A percentile compares a stretch with the other conserved stretches of the same genome.
Conservation (phyloP, 2,888 invertebrate species). For the Punctoribates punctum region DNA sequence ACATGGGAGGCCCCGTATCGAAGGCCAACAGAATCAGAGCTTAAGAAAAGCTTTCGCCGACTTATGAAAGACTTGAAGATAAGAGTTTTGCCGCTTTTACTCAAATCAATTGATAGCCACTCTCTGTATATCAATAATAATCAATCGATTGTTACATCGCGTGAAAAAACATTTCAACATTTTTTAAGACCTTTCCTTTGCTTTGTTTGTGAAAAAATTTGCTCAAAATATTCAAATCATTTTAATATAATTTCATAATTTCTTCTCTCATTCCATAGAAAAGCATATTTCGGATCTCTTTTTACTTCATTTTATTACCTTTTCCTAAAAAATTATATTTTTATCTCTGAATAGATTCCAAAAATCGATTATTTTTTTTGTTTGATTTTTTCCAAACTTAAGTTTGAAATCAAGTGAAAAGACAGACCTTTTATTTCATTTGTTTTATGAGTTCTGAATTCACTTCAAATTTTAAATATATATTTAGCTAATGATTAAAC, state of each 20-base stretch:
- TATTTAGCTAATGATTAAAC: not conserved
- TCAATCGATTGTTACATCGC: conserved; percentile 8
- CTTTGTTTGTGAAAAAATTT: not conserved
- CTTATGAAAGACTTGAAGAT: not conserved
- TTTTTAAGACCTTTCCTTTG: not conserved
- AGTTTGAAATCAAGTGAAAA: too few relatives aligned
- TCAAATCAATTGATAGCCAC: not conserved
- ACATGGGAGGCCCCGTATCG: conserved; percentile 15
- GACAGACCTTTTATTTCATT: not conserved
- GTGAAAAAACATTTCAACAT: conserved; percentile 8
- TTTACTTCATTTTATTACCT: not conserved
- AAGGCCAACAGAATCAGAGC: not conserved
- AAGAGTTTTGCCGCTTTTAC: conserved; percentile 16
- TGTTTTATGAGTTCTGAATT: not conserved
- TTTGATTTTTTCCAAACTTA: not conserved
- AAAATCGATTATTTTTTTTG: not conserved
- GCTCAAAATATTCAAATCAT: not conserved
- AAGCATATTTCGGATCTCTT: not conserved
- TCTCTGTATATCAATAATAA: conserved; percentile 1
- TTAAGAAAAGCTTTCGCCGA: not conserved
- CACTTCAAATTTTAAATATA: not conserved
- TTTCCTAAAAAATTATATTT: not conserved
- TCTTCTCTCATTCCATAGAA: not conserved
- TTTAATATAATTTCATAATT: not conserved
- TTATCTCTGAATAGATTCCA: not conserved